These are phyloP conservation scores for Globia sparganii DNA, from an alignment of 2,888 invertebrate species.

Conservation along the genomic window DNA sequence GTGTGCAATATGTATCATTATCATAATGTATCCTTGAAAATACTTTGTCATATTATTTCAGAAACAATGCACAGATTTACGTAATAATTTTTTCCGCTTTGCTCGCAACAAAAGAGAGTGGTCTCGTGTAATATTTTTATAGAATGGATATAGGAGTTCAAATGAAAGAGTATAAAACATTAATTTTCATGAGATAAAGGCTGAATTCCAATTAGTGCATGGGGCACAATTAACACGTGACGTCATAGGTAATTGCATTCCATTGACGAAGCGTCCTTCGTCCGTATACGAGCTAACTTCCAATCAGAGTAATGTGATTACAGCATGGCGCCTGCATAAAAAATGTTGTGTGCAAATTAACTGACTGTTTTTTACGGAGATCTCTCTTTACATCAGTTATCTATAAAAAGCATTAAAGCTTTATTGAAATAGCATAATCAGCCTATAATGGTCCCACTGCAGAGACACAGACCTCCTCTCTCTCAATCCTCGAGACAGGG, in stretches of 20 bases:
- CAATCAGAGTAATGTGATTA: conserved; percentile 66
- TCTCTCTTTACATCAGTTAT: not conserved
- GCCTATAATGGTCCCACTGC: not conserved
- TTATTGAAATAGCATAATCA: not conserved
- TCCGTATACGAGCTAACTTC: conserved; percentile 50
- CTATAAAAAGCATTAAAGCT: not conserved
- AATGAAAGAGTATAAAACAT: not conserved
- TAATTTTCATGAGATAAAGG: not conserved
- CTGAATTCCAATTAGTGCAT: not conserved
- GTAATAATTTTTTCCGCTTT: not conserved
- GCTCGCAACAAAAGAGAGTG: not conserved
- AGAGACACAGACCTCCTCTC: not conserved
- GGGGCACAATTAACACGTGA: conserved; percentile 1
- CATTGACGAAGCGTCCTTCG: conserved; percentile 41
- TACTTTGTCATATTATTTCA: not conserved
- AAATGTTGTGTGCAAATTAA: conserved; percentile 19
- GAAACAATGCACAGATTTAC: not conserved
- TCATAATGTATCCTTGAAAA: too few species aligned
- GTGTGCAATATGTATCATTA: too few species aligned
- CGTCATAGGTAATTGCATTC: conserved; percentile 51
- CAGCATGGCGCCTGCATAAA: conserved; percentile 8
- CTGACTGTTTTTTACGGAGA: not conserved
- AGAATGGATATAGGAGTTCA: not conserved
- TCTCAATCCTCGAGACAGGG: too few species aligned
- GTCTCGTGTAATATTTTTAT: not conserved